Conservation (phyloP, 2,888 invertebrate species). For the Cepaea hortensis region DNA sequence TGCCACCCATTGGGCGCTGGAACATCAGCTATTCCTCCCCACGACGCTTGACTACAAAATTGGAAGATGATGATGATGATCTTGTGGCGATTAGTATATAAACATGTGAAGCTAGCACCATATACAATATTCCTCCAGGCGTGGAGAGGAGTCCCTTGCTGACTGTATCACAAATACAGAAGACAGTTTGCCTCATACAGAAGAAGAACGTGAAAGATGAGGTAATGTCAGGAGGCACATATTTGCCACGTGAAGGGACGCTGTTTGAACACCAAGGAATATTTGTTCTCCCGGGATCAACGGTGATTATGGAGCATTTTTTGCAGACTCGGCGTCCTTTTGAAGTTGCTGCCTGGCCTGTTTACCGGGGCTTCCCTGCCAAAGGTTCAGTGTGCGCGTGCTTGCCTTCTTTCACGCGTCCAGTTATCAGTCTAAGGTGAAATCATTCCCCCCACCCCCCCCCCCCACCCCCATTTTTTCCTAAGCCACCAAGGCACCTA, state of each 20-base stretch:
- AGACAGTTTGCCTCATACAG: too few species aligned
- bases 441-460: not conserved
- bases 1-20: too few species aligned
- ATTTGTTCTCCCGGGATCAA: constrained; percentile 59
- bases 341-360: constrained; percentile 51
- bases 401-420: not conserved
- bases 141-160: too few species aligned
- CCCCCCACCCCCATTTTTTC: too few species aligned
- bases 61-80: too few species aligned
- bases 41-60: too few species aligned
- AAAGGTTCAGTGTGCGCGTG: constrained; percentile 5
- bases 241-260: constrained; percentile 50
- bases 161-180: too few species aligned
- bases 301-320: constrained; percentile 60
- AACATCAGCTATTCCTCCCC: too few species aligned
- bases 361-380: constrained; percentile 42
- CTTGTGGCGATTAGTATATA: too few species aligned
- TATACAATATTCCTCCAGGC: too few species aligned
- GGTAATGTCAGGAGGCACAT: constrained; percentile 11
- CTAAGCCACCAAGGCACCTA: too few species aligned
- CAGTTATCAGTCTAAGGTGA: constrained; percentile 34
- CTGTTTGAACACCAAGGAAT: constrained; percentile 58
- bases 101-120: too few species aligned
- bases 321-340: constrained; percentile 52
- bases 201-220: not conserved